Percentiles rank a stretch among this genome's conserved stretches.
phyloP scores from a whole-genome alignment of 2,113 vertebrate species.

The Hippocampus guttulatus region DNA sequence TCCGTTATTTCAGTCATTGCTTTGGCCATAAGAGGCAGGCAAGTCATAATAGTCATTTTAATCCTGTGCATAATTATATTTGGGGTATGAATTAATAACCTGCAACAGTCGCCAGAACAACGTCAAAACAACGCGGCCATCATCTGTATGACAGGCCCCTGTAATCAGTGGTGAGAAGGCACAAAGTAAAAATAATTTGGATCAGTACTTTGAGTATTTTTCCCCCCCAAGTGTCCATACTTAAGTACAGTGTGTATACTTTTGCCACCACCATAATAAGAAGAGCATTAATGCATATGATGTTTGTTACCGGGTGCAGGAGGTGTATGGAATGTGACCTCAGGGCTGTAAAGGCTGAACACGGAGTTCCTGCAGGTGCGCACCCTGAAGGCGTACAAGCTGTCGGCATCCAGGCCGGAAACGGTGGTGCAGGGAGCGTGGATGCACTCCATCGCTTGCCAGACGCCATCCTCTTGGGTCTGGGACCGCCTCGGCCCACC shows the following conservation, averaged over 20 bases:
- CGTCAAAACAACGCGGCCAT: neutral
- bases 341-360: constrained; percentile 83
- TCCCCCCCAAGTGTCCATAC: neutral
- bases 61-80: constrained; percentile 11
- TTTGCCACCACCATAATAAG: neutral
- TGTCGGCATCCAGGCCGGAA: constrained; percentile 76
- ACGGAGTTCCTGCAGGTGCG: constrained; percentile 79
- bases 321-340: constrained; percentile 82
- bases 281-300: neutral
- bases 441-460: constrained; percentile 76
- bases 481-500: constrained; percentile 35
- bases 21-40: neutral
- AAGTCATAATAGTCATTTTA: constrained; percentile 2
- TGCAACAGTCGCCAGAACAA: neutral
- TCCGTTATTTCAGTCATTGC: constrained; percentile 19
- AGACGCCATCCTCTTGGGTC: constrained; percentile 62
- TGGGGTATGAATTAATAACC: constrained; percentile 12
- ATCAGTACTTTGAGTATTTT: no score
- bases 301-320: constrained; percentile 83
- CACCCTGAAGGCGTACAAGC: constrained; percentile 84
- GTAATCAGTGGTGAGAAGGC: neutral
- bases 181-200: neutral
- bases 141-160: neutral
- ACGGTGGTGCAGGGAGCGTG: constrained; percentile 76
- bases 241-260: neutral